Evolutionary conservation across 2,113 vertebrate genomes (phyloP).

Genomic region (Acinonyx jubatus): DNA sequence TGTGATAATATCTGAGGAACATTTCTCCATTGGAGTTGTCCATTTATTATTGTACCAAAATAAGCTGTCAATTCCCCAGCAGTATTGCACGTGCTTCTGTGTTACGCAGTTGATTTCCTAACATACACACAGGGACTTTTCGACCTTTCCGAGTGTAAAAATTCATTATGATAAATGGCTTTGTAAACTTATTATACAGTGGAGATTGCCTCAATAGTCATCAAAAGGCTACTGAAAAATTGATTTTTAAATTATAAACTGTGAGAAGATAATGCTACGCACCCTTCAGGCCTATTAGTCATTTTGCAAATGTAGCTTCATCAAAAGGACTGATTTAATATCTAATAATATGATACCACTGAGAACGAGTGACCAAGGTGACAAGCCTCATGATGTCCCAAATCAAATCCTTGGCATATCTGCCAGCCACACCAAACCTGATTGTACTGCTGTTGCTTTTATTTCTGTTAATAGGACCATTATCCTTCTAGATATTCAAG

Average conservation of each 20-base stretch:
- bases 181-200: not conserved
- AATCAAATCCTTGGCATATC: not conserved
- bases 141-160: not conserved
- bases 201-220: not conserved
- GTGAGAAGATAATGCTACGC: not conserved
- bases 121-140: not conserved
- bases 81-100: not conserved
- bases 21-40: not conserved
- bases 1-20: not conserved
- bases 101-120: not conserved
- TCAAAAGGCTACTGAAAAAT: not conserved
- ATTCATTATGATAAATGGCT: not conserved
- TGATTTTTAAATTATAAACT: not conserved
- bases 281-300: not conserved
- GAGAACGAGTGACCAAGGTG: not conserved
- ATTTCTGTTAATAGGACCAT: not conserved
- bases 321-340: not conserved
- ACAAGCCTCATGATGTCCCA: not conserved
- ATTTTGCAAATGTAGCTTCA: not conserved
- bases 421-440: not conserved
- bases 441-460: not conserved
- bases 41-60: not conserved
- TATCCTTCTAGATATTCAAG: not conserved
- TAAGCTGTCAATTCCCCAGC: not conserved
- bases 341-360: not conserved